These are phyloP conservation scores for Torymus auratus DNA, from an alignment of 2,888 invertebrate genomes.

Conservation along the genomic window DNA sequence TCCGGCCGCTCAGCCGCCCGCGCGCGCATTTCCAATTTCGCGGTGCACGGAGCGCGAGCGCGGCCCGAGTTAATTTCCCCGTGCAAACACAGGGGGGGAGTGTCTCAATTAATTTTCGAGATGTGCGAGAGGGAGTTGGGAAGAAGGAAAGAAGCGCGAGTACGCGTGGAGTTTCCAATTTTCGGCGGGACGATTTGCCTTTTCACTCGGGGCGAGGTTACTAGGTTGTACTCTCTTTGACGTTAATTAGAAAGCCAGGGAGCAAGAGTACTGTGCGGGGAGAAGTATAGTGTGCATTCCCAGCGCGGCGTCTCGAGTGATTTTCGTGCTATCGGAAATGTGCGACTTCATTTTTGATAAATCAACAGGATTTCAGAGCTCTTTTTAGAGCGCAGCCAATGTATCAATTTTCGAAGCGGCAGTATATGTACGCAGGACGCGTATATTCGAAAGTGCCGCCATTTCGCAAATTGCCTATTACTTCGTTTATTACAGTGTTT, in stretches of 20 bases:
- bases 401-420: no score
- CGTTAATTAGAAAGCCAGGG: slow-evolving; percentile 47
- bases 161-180: slow-evolving; percentile 37
- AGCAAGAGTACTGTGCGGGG: background rate
- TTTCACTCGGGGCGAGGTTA: background rate
- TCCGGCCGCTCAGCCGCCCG: background rate
- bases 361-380: no score
- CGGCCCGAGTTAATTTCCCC: background rate
- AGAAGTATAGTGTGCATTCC: no score
- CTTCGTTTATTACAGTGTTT: no score
- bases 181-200: slow-evolving; percentile 22
- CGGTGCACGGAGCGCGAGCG: background rate
- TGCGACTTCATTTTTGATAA: no score
- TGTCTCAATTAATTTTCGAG: slow-evolving; percentile 46
- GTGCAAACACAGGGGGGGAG: background rate
- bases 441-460: background rate
- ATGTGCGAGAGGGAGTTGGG: background rate
- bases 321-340: no score
- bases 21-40: slow-evolving; percentile 26
- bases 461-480: background rate
- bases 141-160: no score
- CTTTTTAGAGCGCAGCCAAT: no score
- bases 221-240: slow-evolving; percentile 23
- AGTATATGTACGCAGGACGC: background rate
- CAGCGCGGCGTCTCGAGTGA: no score